Conservation (phyloP, 2,113 vertebrate species). For the Arothron firmamentum region DNA sequence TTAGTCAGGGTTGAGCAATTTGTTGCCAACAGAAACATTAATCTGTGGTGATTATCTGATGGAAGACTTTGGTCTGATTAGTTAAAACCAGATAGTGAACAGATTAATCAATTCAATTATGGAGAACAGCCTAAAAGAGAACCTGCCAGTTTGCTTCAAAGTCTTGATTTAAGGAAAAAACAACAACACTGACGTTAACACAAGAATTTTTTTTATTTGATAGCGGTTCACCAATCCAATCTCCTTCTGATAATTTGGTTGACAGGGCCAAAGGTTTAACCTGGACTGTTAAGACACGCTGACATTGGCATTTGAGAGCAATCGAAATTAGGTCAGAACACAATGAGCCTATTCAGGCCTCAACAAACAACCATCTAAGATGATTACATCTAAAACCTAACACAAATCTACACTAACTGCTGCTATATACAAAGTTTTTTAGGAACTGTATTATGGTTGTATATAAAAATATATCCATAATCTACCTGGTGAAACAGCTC, state of each 20-base stretch:
- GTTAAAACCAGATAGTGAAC: too few species aligned
- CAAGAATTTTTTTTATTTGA: not conserved
- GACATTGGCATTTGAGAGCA: slow-evolving; percentile 21
- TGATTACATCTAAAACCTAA: slow-evolving; percentile 59
- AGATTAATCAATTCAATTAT: too few species aligned
- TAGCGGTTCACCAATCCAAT: slow-evolving; percentile 12
- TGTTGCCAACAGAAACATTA: too few species aligned
- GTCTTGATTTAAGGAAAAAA: not conserved
- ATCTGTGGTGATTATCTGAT: too few species aligned
- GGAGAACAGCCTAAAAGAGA: too few species aligned
- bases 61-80: too few species aligned
- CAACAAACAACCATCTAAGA: slow-evolving; percentile 51
- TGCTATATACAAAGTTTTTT: slow-evolving; percentile 36
- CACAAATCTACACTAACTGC: slow-evolving; percentile 42
- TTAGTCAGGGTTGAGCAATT: too few species aligned
- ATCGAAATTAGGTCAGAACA: slow-evolving; percentile 62
- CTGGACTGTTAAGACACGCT: slow-evolving; percentile 47
- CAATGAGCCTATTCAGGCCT: slow-evolving; percentile 61
- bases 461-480: slow-evolving; percentile 8
- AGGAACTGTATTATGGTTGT: slow-evolving; percentile 19
- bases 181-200: not conserved
- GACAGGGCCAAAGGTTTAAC: slow-evolving; percentile 43
- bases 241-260: slow-evolving; percentile 16
- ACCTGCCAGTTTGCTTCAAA: too few species aligned
- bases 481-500: slow-evolving; percentile 98